These are phyloP conservation scores for Clanis bilineata DNA, from an alignment of 2,888 invertebrate species.

Conservation along the genomic window DNA sequence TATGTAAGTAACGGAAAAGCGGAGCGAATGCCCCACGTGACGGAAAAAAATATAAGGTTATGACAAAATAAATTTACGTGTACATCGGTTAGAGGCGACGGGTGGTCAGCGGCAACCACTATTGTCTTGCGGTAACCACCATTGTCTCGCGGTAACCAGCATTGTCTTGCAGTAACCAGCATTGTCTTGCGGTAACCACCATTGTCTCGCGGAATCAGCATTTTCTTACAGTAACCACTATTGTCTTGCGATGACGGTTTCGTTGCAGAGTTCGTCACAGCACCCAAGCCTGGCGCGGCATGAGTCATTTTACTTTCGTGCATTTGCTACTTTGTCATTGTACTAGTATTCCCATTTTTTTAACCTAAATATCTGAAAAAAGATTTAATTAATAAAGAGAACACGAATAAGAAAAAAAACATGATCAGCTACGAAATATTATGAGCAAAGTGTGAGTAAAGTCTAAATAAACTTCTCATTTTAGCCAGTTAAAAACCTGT, in stretches of 20 bases:
- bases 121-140: not conserved
- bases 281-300: not conserved
- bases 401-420: not conserved
- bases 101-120: not conserved
- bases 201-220: not conserved
- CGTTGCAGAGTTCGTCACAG: not conserved
- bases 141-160: not conserved
- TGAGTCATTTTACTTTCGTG: not conserved
- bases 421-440: not conserved
- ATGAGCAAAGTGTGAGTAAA: not conserved
- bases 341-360: not conserved
- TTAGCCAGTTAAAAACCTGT: no score
- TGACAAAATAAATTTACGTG: not conserved
- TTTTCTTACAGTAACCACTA: no score
- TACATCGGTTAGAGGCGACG: not conserved
- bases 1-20: slow-evolving; percentile 44
- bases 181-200: not conserved
- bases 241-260: not conserved
- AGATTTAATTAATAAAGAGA: not conserved
- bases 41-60: not conserved
- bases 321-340: slow-evolving; percentile 1
- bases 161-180: not conserved
- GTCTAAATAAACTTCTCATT: no score
- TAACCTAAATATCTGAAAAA: slow-evolving; percentile 7
- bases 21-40: slow-evolving; percentile 12